phyloP scores from a whole-genome alignment of 2,888 invertebrate genomes.

The Lithophane ornitopus region DNA sequence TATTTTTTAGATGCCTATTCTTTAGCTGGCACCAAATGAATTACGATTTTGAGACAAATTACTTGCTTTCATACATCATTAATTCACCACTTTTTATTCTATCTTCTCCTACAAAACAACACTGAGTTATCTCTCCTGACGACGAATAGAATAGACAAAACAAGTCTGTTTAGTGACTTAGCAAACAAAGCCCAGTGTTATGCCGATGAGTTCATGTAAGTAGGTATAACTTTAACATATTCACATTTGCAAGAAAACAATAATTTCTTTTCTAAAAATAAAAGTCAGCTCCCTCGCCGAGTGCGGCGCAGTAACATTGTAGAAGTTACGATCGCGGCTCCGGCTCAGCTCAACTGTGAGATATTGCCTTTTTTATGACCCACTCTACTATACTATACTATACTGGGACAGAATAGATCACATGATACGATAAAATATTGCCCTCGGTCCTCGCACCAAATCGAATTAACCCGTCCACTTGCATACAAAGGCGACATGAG shows the following conservation, averaged over 20 bases:
- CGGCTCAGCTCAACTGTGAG: conserved; percentile 89
- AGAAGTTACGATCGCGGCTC: conserved; percentile 89
- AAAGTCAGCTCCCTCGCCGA: conserved; percentile 83
- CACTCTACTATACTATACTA: conserved; percentile 89
- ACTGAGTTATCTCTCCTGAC: not conserved
- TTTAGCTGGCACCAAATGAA: not conserved
- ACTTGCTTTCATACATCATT: not conserved
- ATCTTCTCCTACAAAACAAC: not conserved
- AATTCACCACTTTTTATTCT: not conserved
- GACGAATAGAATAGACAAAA: not conserved
- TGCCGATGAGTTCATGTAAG: conserved; percentile 49
- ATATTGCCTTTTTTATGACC: conserved; percentile 90
- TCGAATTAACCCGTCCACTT: conserved; percentile 91
- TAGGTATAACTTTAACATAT: conserved; percentile 63
- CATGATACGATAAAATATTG: conserved; percentile 90
- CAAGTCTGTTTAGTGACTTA: conserved; percentile 40
- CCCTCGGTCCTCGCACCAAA: conserved; percentile 87
- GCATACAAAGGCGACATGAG: conserved; percentile 88
- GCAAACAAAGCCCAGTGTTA: conserved; percentile 32
- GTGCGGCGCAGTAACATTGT: conserved; percentile 88
- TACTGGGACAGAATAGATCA: conserved; percentile 89
- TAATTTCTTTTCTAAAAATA: conserved; percentile 82
- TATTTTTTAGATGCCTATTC: conserved; percentile 12
- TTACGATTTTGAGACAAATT: not conserved
- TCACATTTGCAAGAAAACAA: conserved; percentile 75